These are phyloP conservation scores for Clarias pachynema DNA, from an alignment of 2,797 vertebrate genomes.

Conservation along the genomic window DNA sequence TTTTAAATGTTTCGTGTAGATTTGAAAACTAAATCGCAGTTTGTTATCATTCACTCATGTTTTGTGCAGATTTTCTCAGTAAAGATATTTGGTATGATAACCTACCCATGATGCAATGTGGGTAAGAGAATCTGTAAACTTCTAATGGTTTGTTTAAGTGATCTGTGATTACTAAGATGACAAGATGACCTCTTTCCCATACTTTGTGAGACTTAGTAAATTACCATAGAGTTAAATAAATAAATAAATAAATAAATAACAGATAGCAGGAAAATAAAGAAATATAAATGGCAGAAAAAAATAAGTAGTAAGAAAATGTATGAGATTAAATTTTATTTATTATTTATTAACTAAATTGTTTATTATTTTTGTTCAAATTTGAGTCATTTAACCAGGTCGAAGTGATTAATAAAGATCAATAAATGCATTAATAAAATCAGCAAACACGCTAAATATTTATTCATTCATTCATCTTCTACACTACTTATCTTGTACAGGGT, in stretches of 20 bases:
- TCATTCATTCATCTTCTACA: too few species aligned
- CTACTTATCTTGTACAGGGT: too few species aligned
- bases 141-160: constrained; percentile 10
- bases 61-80: constrained; percentile 17
- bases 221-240: neutral
- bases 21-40: constrained; percentile 4
- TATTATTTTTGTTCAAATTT: neutral
- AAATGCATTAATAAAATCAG: neutral
- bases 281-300: neutral
- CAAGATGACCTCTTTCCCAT: neutral
- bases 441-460: neutral
- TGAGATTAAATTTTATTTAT: neutral
- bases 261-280: neutral
- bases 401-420: neutral
- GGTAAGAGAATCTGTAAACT: neutral
- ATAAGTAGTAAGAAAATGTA: neutral
- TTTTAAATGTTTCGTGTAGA: constrained; percentile 9
- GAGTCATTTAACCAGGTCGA: neutral
- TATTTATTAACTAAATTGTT: neutral
- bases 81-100: neutral
- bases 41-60: constrained; percentile 1
- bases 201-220: neutral
- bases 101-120: constrained; percentile 1
- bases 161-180: neutral
- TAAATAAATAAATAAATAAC: neutral